Evolutionary conservation across 2,888 invertebrate genomes (phyloP).

Genomic region (Chymomyza procnemis): DNA sequence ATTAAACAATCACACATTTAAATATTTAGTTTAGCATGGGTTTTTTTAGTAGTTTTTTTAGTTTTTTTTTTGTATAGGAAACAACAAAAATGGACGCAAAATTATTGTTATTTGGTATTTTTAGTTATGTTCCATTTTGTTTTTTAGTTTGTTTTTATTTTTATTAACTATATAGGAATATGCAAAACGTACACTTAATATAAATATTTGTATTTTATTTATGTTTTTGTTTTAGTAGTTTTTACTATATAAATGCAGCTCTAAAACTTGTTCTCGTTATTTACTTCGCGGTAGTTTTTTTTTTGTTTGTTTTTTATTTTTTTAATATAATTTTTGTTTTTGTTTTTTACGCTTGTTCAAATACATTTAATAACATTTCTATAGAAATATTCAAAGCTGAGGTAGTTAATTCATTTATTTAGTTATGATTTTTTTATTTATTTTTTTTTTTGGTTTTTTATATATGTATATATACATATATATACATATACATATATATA

Average conservation of each 20-base stretch:
- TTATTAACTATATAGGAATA: conserved; percentile 57
- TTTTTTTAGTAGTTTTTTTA: neutral
- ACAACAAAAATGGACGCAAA: conserved; percentile 73
- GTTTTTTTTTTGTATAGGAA: conserved; percentile 50
- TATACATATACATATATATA: conserved; percentile 37
- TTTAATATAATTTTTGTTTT: conserved; percentile 11
- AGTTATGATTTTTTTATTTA: conserved; percentile 29
- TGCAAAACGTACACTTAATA: conserved; percentile 66
- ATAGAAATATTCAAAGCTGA: conserved; percentile 74
- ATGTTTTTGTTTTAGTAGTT: conserved; percentile 19
- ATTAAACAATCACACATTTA: conserved; percentile 34
- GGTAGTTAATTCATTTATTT: conserved; percentile 71
- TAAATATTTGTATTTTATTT: conserved; percentile 33
- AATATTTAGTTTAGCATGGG: conserved; percentile 19
- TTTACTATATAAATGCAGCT: conserved; percentile 71
- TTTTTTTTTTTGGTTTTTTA: conserved; percentile 26
- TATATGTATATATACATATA: conserved; percentile 30
- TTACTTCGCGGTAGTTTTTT: conserved; percentile 9
- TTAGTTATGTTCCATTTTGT: conserved; percentile 36
- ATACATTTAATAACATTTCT: conserved; percentile 65
- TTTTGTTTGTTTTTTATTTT: conserved; percentile 12
- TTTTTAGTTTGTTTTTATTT: conserved; percentile 11
- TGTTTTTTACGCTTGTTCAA: conserved; percentile 17
- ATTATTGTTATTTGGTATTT: conserved; percentile 53
- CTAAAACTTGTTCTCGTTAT: conserved; percentile 48